phyloP scores from a whole-genome alignment of 2,113 vertebrate genomes.

The Electrona antarctica region DNA sequence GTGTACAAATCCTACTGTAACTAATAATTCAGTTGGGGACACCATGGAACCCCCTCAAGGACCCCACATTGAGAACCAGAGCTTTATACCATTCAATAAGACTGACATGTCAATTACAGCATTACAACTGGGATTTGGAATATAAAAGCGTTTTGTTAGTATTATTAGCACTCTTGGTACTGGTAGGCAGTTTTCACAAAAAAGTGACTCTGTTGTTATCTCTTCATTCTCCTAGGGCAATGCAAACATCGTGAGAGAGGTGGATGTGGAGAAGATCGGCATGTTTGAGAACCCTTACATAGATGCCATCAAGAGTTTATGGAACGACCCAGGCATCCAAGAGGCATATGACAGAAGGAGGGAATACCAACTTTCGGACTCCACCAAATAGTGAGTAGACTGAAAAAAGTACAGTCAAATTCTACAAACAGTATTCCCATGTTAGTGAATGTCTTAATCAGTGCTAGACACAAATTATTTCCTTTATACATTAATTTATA shows the following conservation, averaged over 20 bases:
- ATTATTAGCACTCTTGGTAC: not conserved
- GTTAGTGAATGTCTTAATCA: not conserved
- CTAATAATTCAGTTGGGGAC: too few relatives aligned
- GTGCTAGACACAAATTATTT: not conserved
- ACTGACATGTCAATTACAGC: too few relatives aligned
- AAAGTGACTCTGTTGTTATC: not conserved
- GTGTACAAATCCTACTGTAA: too few relatives aligned
- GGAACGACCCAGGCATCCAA: slow-evolving; percentile 94
- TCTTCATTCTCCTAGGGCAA: slow-evolving; percentile 72
- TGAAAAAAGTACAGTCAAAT: too few relatives aligned
- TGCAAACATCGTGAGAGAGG: slow-evolving; percentile 81
- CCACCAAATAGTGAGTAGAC: slow-evolving; percentile 94
- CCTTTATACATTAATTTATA: not conserved
- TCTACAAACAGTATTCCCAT: too few relatives aligned
- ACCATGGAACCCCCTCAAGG: too few relatives aligned
- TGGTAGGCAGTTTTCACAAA: not conserved
- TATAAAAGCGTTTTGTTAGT: too few relatives aligned
- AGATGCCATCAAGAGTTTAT: slow-evolving; percentile 93
- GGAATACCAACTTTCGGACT: slow-evolving; percentile 96
- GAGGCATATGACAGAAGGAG: slow-evolving; percentile 92
- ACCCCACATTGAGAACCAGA: too few relatives aligned
- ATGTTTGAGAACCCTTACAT: slow-evolving; percentile 76
- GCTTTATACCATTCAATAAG: too few relatives aligned
- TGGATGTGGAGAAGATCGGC: slow-evolving; percentile 83
- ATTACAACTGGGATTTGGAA: too few relatives aligned